Evolutionary conservation across 2,113 vertebrate species (phyloP).

Genomic region (Mesocricetus auratus): DNA sequence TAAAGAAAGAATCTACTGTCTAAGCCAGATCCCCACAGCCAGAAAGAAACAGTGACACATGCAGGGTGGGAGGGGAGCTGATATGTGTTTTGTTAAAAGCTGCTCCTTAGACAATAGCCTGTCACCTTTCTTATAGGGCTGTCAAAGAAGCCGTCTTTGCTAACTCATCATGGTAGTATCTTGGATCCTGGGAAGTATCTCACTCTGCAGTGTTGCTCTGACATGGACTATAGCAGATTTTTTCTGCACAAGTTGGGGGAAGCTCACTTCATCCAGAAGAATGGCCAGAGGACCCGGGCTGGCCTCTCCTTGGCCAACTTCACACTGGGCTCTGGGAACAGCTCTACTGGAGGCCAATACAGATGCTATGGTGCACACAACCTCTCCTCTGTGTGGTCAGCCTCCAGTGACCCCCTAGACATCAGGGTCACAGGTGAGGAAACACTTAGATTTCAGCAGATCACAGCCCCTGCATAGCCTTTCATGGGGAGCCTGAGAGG

Average conservation of each 20-base stretch:
- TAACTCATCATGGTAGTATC: background rate
- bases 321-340: background rate
- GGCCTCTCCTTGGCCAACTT: background rate
- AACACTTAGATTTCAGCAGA: fast-evolving
- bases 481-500: background rate
- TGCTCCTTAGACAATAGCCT: too few relatives aligned
- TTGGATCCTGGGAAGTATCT: fast-evolving
- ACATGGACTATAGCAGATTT: fast-evolving
- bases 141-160: background rate
- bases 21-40: background rate
- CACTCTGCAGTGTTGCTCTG: background rate
- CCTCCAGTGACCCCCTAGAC: background rate
- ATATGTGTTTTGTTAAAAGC: background rate
- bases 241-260: fast-evolving
- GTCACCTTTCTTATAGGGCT: background rate
- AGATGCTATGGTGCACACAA: background rate
- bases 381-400: background rate
- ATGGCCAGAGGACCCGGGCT: background rate
- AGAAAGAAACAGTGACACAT: too few relatives aligned
- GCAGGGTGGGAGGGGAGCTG: too few relatives aligned
- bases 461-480: too few relatives aligned
- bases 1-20: background rate
- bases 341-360: background rate
- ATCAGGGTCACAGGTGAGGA: background rate
- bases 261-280: fast-evolving